Conservation (phyloP, 2,888 invertebrate species). For the Trichogramma dendrolimi region DNA sequence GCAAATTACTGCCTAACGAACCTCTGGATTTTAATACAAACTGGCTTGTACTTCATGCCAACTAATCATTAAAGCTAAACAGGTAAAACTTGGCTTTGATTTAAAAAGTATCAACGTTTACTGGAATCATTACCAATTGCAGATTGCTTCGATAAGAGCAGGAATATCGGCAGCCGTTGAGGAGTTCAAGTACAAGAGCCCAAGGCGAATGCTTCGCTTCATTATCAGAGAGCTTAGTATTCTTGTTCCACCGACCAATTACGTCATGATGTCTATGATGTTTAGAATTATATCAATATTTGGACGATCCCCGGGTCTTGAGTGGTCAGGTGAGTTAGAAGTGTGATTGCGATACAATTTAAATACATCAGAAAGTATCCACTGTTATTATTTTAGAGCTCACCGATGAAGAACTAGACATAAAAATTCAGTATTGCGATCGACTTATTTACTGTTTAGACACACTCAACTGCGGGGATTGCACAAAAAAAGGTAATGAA, state of each 20-base stretch:
- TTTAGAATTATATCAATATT: constrained; percentile 62
- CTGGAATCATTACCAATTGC: constrained; percentile 1
- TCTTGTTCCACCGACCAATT: constrained; percentile 60
- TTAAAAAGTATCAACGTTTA: constrained; percentile 39
- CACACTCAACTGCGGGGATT: constrained; percentile 57
- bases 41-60: constrained; percentile 61
- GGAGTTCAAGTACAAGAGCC: constrained; percentile 54
- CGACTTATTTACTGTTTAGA: constrained; percentile 59
- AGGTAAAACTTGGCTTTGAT: constrained; percentile 54
- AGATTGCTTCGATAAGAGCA: constrained; percentile 41
- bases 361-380: background rate
- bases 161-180: constrained; percentile 57
- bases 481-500: constrained; percentile 43
- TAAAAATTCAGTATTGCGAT: constrained; percentile 61
- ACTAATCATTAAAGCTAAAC: constrained; percentile 53
- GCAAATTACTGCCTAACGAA: constrained; percentile 59
- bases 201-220: constrained; percentile 58
- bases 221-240: constrained; percentile 55
- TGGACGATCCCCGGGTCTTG: constrained; percentile 57
- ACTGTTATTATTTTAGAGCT: constrained; percentile 54
- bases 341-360: background rate
- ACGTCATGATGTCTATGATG: constrained; percentile 62
- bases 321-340: constrained; percentile 57
- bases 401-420: constrained; percentile 56
- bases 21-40: constrained; percentile 55